These are phyloP conservation scores for Stramonita haemastoma DNA, from an alignment of 2,888 invertebrate species.

Conservation along the genomic window DNA sequence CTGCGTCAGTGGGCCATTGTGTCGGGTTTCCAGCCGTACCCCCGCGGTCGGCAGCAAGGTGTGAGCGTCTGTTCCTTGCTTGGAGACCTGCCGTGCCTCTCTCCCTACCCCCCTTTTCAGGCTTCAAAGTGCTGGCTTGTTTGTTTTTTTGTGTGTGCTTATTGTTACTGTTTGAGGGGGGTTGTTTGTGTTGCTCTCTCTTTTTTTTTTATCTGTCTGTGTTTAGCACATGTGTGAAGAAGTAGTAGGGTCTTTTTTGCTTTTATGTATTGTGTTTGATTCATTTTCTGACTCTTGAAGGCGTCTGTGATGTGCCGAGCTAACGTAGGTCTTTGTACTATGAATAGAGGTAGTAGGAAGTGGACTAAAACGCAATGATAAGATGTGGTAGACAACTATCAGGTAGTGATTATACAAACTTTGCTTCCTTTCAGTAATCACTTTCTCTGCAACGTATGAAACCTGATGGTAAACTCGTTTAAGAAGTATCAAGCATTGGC, in stretches of 20 bases:
- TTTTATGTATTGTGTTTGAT: background rate
- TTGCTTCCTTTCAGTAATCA: no score
- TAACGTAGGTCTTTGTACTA: no score
- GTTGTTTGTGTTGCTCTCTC: background rate
- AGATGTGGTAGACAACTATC: no score
- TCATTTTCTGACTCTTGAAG: background rate
- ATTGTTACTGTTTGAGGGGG: no score
- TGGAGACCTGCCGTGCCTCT: background rate
- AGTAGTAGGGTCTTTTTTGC: background rate
- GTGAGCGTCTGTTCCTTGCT: background rate
- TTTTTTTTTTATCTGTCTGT: background rate
- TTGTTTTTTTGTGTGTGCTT: background rate
- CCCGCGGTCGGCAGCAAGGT: background rate
- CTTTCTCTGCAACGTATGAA: no score
- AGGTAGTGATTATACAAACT: no score
- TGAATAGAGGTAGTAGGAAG: no score
- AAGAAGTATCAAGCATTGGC: no score
- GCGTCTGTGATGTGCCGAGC: no score
- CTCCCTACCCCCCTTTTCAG: background rate
- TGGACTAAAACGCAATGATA: no score
- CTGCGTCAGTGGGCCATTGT: slow-evolving; percentile 3
- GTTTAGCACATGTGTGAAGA: no score
- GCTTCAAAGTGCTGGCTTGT: background rate
- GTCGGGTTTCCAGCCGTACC: background rate
- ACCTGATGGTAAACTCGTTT: no score